phyloP scores from a whole-genome alignment of 2,113 vertebrate species.

The Trochalopteron elliotii region DNA sequence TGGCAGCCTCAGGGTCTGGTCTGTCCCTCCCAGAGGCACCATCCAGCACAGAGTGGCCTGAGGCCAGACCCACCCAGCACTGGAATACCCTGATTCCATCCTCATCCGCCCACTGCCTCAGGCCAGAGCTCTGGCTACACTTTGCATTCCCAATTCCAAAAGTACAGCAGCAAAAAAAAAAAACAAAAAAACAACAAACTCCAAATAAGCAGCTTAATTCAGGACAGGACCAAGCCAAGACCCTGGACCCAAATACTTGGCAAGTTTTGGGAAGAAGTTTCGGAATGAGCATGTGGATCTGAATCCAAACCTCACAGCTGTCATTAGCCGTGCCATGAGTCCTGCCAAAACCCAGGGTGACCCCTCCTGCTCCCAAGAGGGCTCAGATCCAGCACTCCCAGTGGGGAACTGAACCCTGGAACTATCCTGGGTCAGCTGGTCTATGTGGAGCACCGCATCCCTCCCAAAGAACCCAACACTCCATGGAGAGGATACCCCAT shows the following conservation, averaged over 20 bases:
- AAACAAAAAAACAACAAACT: background rate
- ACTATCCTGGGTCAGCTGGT: rapidly evolving
- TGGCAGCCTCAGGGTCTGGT: background rate
- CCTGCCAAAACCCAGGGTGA: background rate
- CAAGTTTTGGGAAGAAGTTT: background rate
- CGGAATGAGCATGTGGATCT: background rate
- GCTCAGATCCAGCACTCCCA: background rate
- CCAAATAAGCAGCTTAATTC: background rate
- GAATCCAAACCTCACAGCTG: background rate
- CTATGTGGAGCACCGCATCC: background rate
- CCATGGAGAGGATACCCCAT: rapidly evolving
- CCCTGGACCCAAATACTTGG: background rate
- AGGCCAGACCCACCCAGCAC: background rate
- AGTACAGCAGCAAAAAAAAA: background rate
- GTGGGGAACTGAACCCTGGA: background rate
- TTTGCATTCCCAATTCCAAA: background rate
- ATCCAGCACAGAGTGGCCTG: background rate
- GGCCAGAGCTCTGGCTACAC: background rate
- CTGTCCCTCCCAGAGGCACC: background rate
- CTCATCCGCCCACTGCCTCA: background rate
- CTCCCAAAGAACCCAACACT: background rate
- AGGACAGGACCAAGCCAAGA: background rate
- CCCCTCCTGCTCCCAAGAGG: background rate
- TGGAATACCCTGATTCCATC: background rate
- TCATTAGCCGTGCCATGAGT: rapidly evolving